Conservation (phyloP, 2,113 vertebrate genomes). For the Chionis minor region DNA sequence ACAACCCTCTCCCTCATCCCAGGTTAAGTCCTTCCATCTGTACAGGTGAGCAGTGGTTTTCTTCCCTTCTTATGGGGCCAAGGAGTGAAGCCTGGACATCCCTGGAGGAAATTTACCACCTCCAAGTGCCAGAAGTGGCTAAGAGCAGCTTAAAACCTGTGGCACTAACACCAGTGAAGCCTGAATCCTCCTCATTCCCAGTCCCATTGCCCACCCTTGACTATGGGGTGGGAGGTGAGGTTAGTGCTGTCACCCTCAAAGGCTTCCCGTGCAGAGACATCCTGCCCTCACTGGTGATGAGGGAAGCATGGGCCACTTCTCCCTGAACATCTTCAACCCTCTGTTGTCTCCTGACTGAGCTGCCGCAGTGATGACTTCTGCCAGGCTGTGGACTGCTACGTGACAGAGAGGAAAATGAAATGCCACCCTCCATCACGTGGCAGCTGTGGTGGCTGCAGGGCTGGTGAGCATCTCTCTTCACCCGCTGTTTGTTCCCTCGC, state of each 20-base stretch:
- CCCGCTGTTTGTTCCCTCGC: background rate
- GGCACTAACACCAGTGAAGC: background rate
- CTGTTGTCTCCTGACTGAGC: background rate
- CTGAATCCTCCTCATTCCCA: background rate
- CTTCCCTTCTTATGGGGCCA: background rate
- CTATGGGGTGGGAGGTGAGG: background rate
- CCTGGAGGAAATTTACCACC: background rate
- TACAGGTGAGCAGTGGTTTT: background rate
- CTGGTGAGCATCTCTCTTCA: background rate
- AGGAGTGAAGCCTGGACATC: background rate
- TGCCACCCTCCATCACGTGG: background rate
- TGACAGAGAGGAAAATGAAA: background rate
- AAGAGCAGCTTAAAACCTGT: background rate
- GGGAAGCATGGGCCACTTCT: background rate
- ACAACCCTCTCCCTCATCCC: background rate
- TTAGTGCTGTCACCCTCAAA: background rate
- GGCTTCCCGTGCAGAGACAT: background rate
- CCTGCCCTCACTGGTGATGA: background rate
- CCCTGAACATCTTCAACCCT: background rate
- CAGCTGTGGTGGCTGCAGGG: accelerated
- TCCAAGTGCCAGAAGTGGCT: background rate
- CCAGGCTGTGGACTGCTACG: background rate
- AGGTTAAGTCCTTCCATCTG: background rate
- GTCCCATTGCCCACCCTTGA: accelerated
- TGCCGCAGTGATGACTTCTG: background rate